Conservation (phyloP, 2,888 invertebrate species). For the Chironomus tentans region DNA sequence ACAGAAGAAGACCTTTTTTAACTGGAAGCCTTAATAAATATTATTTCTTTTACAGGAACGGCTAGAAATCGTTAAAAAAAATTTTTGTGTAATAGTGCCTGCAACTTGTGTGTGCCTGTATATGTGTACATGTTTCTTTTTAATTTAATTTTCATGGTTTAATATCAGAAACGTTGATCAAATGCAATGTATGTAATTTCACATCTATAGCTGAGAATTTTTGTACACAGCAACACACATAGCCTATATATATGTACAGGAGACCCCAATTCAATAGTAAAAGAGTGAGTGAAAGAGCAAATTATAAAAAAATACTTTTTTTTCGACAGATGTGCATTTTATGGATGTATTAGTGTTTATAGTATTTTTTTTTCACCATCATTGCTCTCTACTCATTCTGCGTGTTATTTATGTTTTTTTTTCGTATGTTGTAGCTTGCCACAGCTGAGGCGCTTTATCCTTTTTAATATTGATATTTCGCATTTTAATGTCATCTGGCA, state of each 20-base stretch:
- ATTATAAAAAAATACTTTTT: neutral
- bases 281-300: neutral
- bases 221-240: neutral
- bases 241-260: neutral
- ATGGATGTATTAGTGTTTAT: neutral
- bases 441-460: neutral
- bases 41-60: neutral
- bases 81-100: too few relatives aligned
- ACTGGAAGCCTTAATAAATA: neutral
- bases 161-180: neutral
- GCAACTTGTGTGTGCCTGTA: neutral
- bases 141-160: conserved; percentile 5
- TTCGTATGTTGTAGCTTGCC: neutral
- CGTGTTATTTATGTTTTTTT: neutral
- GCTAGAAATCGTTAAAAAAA: neutral
- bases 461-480: neutral
- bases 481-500: neutral
- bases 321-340: conserved; percentile 14
- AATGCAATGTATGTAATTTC: neutral
- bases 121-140: neutral
- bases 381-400: neutral
- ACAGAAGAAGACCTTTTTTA: neutral
- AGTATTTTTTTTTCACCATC: neutral
- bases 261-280: neutral
- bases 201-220: neutral